Percentiles rank a stretch among this genome's conserved stretches.
Conservation (phyloP, 2,888 invertebrate species). For the Drosophila fulvimacula region DNA sequence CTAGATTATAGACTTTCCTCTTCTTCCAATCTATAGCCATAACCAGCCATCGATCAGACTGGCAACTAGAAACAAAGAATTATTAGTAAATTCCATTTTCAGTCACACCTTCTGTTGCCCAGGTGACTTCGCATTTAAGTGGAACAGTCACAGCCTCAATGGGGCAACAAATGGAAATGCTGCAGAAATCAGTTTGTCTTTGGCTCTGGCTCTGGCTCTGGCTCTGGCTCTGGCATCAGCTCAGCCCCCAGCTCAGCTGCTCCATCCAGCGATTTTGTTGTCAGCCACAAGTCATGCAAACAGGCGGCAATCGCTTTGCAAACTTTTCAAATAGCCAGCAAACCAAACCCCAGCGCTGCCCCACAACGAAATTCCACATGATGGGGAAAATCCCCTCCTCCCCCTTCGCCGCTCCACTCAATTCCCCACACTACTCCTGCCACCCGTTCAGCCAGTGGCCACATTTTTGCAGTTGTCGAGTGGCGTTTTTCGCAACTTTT, state of each 20-base stretch:
- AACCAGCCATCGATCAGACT: neutral
- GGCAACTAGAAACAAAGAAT: neutral
- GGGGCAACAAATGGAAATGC: conserved; percentile 48
- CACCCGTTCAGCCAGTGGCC: conserved; percentile 37
- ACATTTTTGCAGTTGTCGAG: conserved; percentile 77
- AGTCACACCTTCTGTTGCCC: conserved; percentile 19
- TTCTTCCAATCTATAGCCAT: neutral
- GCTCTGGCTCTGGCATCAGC: neutral
- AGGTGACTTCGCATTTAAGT: conserved; percentile 25
- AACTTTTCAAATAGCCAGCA: conserved; percentile 72
- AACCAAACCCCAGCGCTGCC: conserved; percentile 18
- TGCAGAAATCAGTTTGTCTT: conserved; percentile 8
- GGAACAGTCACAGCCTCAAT: conserved; percentile 3
- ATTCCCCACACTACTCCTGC: conserved; percentile 13
- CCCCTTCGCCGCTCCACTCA: no score
- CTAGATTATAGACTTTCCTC: neutral
- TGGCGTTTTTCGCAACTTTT: conserved; percentile 70
- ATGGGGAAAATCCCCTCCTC: neutral
- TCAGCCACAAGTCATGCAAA: conserved; percentile 72
- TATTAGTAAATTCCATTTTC: conserved; percentile 1
- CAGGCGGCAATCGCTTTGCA: conserved; percentile 49
- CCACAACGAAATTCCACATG: conserved; percentile 7
- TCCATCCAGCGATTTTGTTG: conserved; percentile 52
- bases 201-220: conserved; percentile 26
- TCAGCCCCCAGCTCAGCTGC: conserved; percentile 50